Evolutionary conservation across 2,113 vertebrate genomes (phyloP).

Genomic region (Zosterops borbonicus): DNA sequence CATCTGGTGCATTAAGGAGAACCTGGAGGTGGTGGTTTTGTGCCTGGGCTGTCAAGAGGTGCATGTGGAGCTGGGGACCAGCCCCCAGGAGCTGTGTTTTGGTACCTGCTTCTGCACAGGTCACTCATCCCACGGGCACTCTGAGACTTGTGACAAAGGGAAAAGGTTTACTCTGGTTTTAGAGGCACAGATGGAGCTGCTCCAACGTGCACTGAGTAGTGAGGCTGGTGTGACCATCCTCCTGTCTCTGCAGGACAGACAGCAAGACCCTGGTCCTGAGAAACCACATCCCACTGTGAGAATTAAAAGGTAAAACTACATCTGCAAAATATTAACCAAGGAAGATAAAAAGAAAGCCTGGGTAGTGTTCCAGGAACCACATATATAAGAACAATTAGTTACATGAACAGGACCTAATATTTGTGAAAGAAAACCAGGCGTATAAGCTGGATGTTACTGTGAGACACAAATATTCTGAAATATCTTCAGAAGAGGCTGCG

Average conservation of each 20-base stretch:
- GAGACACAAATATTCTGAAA: neutral
- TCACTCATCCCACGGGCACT: neutral
- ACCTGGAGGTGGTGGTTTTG: slow-evolving; percentile 79
- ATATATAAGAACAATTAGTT: neutral
- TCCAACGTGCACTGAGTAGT: neutral
- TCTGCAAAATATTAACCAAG: neutral
- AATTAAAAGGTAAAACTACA: neutral
- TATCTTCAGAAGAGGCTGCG: neutral
- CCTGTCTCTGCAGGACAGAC: slow-evolving; percentile 70
- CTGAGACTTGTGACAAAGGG: neutral
- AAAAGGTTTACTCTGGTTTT: neutral
- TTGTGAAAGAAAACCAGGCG: neutral
- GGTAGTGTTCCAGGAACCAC: neutral
- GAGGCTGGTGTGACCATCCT: neutral
- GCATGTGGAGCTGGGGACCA: slow-evolving; percentile 80
- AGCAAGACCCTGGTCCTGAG: slow-evolving; percentile 70
- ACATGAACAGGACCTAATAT: neutral
- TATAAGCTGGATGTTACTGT: neutral
- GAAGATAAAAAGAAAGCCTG: neutral
- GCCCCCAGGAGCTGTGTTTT: slow-evolving; percentile 80
- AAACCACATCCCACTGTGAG: slow-evolving; percentile 74
- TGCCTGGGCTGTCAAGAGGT: slow-evolving; percentile 82
- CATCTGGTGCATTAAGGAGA: slow-evolving; percentile 83
- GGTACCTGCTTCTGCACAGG: slow-evolving; percentile 82
- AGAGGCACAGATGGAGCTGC: neutral